Conservation (phyloP, 2,888 invertebrate species). For the Cantharis lateralis region DNA sequence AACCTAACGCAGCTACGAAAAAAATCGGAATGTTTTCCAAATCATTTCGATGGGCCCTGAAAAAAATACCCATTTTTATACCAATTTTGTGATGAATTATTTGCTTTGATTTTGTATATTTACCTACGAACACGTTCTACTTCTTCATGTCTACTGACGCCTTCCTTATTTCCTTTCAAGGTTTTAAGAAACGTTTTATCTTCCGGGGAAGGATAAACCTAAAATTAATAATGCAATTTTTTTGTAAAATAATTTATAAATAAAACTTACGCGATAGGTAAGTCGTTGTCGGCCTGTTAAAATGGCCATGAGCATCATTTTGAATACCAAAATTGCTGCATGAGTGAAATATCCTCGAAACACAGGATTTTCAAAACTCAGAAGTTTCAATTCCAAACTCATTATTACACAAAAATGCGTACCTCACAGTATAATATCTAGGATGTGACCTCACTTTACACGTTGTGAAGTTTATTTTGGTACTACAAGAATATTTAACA, state of each 20-base stretch:
- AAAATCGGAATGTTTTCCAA: constrained; percentile 74
- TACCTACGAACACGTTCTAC: background rate
- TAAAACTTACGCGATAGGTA: constrained; percentile 43
- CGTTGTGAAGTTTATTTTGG: background rate
- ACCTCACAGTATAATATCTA: background rate
- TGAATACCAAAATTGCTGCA: constrained; percentile 46
- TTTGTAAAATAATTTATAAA: too few species aligned
- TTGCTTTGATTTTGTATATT: background rate
- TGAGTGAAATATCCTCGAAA: constrained; percentile 47
- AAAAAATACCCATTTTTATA: background rate
- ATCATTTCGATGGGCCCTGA: constrained; percentile 72
- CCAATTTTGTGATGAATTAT: background rate
- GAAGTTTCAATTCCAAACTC: constrained; percentile 6
- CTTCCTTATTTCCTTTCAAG: background rate
- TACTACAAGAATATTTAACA: background rate
- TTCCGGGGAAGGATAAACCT: background rate
- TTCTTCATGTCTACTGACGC: background rate
- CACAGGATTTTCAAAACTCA: constrained; percentile 42
- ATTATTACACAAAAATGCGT: background rate
- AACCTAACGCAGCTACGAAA: constrained; percentile 64
- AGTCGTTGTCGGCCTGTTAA: constrained; percentile 48
- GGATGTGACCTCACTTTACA: background rate
- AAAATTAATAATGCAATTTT: too few species aligned
- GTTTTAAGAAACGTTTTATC: background rate
- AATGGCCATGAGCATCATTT: constrained; percentile 48